Conservation (phyloP, 2,888 invertebrate genomes). For the Brachynemurus nebulosus region DNA sequence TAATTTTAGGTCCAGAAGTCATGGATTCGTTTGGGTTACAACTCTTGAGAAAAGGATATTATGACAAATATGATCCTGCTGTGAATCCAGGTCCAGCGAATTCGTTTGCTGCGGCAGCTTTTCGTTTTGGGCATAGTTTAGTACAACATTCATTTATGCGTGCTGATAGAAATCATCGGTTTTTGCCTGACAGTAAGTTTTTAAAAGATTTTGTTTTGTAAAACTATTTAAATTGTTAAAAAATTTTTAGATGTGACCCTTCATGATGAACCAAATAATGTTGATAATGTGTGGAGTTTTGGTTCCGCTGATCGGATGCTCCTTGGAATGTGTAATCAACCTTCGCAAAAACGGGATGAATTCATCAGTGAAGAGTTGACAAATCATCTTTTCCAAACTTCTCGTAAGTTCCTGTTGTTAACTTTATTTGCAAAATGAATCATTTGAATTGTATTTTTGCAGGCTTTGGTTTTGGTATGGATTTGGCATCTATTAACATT, state of each 20-base stretch:
- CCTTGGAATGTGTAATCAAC: slow-evolving; percentile 63
- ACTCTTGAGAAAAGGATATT: slow-evolving; percentile 51
- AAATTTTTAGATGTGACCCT: slow-evolving; percentile 54
- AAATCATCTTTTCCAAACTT: slow-evolving; percentile 69
- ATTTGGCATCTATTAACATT: slow-evolving; percentile 76
- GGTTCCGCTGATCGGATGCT: slow-evolving; percentile 69
- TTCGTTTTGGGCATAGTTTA: slow-evolving; percentile 75
- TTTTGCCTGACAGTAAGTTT: slow-evolving; percentile 55
- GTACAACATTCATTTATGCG: slow-evolving; percentile 67
- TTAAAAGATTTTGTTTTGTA: not conserved
- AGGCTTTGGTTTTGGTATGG: slow-evolving; percentile 62
- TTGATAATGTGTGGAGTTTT: slow-evolving; percentile 55
- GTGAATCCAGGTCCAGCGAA: slow-evolving; percentile 64
- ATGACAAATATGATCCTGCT: slow-evolving; percentile 50
- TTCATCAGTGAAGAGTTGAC: slow-evolving; percentile 69
- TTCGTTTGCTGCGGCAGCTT: slow-evolving; percentile 69
- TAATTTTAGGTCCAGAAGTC: slow-evolving; percentile 62
- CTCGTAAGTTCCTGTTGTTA: slow-evolving; percentile 23
- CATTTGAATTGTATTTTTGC: slow-evolving; percentile 15
- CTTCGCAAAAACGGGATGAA: slow-evolving; percentile 65
- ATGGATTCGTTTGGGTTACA: slow-evolving; percentile 62
- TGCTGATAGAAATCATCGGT: slow-evolving; percentile 52
- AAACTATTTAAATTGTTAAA: not conserved
- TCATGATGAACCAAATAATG: slow-evolving; percentile 59
- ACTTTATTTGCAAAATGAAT: not conserved